Evolutionary conservation across 1,140 invertebrate species (phyloP), one percentile per base, ranked within the genome.

Genomic region (Macrotrachela quadricornifera): DNA sequence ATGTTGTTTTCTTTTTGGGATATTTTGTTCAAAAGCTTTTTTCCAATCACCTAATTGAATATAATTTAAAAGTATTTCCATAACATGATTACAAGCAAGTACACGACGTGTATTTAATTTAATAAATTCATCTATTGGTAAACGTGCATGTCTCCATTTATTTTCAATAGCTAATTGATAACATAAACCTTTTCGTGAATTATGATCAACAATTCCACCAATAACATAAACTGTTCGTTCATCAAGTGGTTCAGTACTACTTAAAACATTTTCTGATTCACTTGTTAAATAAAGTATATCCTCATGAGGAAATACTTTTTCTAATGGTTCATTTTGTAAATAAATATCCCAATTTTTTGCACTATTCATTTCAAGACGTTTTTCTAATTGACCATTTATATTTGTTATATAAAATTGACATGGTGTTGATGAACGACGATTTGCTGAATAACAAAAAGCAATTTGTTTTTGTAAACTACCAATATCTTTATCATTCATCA

Each of bases 171-270:
- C 90, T 59, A 83, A 71, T 58, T 78, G 76, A 66, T 83, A 77
- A 67, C 85, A 92, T 15, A 90, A 64, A 9, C 47, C 44, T 46
- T 38, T 37, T 18, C 14, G 2, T 42, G 40, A 75, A 73, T 96
- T 96, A 65, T 96, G 91, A 73, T 97, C 92, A 0, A 97, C 86
- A 15, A 97, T 71, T 48, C 90, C 92, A 44, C 92, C 91, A 69
- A 96, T 96, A 42, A 96, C 78, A 63, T 94, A 95, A 43, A 80
- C 76, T 66, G 80, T 81, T 54, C 79, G 74, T 58, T 85, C 78
- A 47, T 72, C 68, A 50, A 78, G 74, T 51, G 96, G 75, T 40
- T 50, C 43, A 11, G 48, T 38, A 30, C 21, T 30, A 30, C 21
- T 30, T 30, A 30, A 8, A 4, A 86, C 69, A 74, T 87, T 88